Evolutionary conservation across 2,113 vertebrate genomes (phyloP), one percentile per base, ranked within the genome.

Genomic region (Bambusicola thoracicus): DNA sequence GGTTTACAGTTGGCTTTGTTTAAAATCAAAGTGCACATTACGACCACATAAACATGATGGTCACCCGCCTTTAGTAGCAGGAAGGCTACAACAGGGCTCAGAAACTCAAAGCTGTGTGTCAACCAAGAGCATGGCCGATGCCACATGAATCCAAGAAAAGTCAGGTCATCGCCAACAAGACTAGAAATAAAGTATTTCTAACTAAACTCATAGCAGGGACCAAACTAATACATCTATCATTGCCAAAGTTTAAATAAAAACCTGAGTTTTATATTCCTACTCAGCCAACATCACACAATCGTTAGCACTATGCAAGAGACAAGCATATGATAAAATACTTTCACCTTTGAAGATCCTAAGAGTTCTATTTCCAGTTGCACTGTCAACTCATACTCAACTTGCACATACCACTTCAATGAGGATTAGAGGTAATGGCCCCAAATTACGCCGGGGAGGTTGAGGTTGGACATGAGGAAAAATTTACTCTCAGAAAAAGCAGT

Each of bases 191-290:
- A 19, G 36, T 20, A 38, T 24, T 30, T 30, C 6, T 10, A 34
- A 36, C 1, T 18, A 8, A 43, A 49, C 48, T 49, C 21, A 22
- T 30, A n/a, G 29, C 0, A 0, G 13, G 12, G 18, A 69, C 32
- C 32, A 21, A 19, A n/a, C 11, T n/a, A 34, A n/a, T 11, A 36
- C 1, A 20, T 38, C 59, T 36, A 8, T 7, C 61, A 49, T 8
- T 36, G 14, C 38, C 59, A 41, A 53, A 70, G 30, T 48, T 59
- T 17, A 79, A 30, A 49, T 8, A 34, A 49, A 62, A 59, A 56
- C 6, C 18, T 20, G 25, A 46, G 69, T 40, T 25, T 73, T 18
- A 29, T 43, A 70, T 10, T 32, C 17, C 9, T 2, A 8, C 18
- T 65, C 72, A 51, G 21, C 13, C 21, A 68, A 38, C 21, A 48